Percentiles rank a stretch among this genome's conserved stretches.
Evolutionary conservation across 1,140 invertebrate genomes (phyloP).

Genomic region (Zaprionus camerounensis): DNA sequence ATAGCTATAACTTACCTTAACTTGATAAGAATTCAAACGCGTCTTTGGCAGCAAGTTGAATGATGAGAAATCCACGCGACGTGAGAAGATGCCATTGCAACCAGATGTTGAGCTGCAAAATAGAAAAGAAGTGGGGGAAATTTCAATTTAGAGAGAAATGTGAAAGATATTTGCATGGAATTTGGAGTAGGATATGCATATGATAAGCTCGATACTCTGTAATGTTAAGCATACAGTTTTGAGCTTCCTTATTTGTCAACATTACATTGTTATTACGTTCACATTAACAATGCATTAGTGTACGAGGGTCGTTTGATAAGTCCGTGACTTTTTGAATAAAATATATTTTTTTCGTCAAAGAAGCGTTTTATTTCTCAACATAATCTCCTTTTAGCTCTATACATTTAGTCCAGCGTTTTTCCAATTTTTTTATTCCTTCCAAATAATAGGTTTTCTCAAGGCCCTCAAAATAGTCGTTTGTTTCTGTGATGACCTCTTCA

Average conservation of each 20-base stretch:
- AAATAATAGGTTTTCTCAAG: too few relatives aligned
- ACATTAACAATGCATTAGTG: not conserved
- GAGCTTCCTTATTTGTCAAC: too few relatives aligned
- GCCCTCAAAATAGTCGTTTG: too few relatives aligned
- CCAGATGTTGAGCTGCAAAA: slow-evolving; percentile 92
- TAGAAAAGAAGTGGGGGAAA: slow-evolving; percentile 36
- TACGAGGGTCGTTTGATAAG: too few relatives aligned
- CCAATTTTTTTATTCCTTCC: too few relatives aligned
- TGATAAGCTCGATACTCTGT: not conserved
- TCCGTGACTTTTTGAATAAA: too few relatives aligned
- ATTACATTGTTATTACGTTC: not conserved
- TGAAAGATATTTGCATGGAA: slow-evolving; percentile 1
- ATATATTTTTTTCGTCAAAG: too few relatives aligned
- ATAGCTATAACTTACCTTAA: slow-evolving; percentile 91
- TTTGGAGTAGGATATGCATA: not conserved
- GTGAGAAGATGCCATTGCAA: slow-evolving; percentile 94
- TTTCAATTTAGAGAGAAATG: slow-evolving; percentile 31
- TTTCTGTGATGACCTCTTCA: too few relatives aligned
- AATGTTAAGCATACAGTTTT: not conserved
- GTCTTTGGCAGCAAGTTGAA: slow-evolving; percentile 97
- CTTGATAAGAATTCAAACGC: slow-evolving; percentile 99
- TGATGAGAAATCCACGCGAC: slow-evolving; percentile 96
- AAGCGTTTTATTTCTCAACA: too few relatives aligned
- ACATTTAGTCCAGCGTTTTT: too few relatives aligned
- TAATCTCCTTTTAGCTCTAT: too few relatives aligned